phyloP scores from a whole-genome alignment of 1,140 invertebrate genomes.

The Lycorma delicatula region DNA sequence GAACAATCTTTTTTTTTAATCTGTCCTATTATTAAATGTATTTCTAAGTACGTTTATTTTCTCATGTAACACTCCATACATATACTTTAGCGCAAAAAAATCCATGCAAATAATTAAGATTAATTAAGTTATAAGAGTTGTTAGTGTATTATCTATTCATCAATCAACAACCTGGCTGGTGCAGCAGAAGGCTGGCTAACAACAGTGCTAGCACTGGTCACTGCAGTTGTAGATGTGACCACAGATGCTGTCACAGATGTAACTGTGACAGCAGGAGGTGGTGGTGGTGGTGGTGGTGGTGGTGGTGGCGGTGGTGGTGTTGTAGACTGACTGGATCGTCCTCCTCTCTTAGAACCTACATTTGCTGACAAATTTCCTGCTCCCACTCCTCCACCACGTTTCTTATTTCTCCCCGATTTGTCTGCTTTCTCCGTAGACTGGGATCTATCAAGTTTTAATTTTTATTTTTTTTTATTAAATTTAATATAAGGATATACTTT shows the following conservation, averaged over 20 bases:
- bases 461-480: no score
- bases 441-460: conserved; percentile 36
- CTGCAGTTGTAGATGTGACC: neutral
- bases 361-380: no score
- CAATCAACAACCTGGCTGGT: neutral
- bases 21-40: no score
- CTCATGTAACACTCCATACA: no score
- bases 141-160: no score
- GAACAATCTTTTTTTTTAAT: no score
- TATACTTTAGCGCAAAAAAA: no score
- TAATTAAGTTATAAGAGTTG: no score
- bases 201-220: neutral
- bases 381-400: conserved; percentile 32
- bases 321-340: conserved; percentile 28
- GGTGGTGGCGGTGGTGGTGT: conserved; percentile 22
- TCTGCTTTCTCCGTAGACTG: conserved; percentile 41
- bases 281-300: conserved; percentile 23
- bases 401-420: conserved; percentile 37
- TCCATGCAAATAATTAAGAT: no score
- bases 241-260: conserved; percentile 16
- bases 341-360: conserved; percentile 7
- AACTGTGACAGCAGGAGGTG: conserved; percentile 23
- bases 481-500: no score
- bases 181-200: neutral
- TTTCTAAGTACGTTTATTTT: no score